phyloP scores from a whole-genome alignment of 2,888 invertebrate genomes.

The Chromoteleia sp. region DNA sequence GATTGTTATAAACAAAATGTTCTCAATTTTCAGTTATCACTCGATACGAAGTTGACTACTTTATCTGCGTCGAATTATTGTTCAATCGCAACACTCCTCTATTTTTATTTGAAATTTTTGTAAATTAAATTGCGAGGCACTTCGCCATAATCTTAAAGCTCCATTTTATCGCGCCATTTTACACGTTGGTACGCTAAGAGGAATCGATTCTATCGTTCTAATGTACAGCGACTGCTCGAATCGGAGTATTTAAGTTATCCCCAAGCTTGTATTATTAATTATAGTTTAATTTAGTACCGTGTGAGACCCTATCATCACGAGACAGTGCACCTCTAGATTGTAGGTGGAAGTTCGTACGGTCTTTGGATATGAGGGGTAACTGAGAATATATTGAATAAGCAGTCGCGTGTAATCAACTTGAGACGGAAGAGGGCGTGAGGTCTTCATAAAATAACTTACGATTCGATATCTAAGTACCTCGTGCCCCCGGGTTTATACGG shows the following conservation, averaged over 20 bases:
- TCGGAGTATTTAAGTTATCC: slow-evolving; percentile 52
- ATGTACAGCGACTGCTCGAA: slow-evolving; percentile 47
- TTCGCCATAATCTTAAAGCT: slow-evolving; percentile 43
- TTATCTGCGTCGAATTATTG: neutral
- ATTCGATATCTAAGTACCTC: slow-evolving; percentile 41
- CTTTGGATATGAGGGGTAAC: slow-evolving; percentile 31
- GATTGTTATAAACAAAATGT: too few relatives aligned
- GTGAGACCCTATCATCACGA: slow-evolving; percentile 54
- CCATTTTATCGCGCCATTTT: slow-evolving; percentile 21
- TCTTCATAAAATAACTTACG: slow-evolving; percentile 48
- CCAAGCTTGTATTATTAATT: slow-evolving; percentile 57
- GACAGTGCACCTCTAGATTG: slow-evolving; percentile 40
- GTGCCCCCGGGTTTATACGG: neutral
- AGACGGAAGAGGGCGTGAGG: slow-evolving; percentile 37
- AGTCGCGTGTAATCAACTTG: slow-evolving; percentile 44
- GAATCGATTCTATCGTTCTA: slow-evolving; percentile 48
- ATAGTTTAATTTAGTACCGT: slow-evolving; percentile 54
- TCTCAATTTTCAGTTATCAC: too few relatives aligned
- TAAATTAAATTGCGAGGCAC: slow-evolving; percentile 39
- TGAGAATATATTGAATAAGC: slow-evolving; percentile 61
- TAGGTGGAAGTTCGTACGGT: slow-evolving; percentile 46
- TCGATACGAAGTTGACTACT: too few relatives aligned
- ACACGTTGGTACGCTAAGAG: slow-evolving; percentile 28
- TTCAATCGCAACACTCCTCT: neutral
- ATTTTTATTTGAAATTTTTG: slow-evolving; percentile 11